Base-by-base conservation (phyloP, 2,888 invertebrate species). In the Hypolimnas misippus region DNA sequence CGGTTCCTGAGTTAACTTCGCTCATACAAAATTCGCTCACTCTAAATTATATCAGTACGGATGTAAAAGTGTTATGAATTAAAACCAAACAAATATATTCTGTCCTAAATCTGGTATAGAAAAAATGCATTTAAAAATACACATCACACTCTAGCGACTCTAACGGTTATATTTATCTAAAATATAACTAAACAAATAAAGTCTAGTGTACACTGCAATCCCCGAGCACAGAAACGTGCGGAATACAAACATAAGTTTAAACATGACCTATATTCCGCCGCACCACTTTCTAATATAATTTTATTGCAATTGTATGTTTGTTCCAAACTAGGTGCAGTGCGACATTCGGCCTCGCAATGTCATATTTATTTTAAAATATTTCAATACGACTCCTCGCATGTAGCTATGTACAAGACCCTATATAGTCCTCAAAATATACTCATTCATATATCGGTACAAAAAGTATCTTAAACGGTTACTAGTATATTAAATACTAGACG, bases 251-350 rank as follows among this genome's bases (percentile, higher is more conserved):
- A n/a, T 2, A 2, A 21, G 21, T 8, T 14, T 49, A 49, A 49
- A 29, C 25, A 14, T 14, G 29, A 25, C 7, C 7, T 14, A 49
- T 29, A 7, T 10, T 12, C 49, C n/a, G n/a, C 14, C 25, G 14
- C 29, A 21, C 33, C 33, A 46, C 10, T 44, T 40, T 54, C 38
- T 54, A 25, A 40, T 44, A 33, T 55, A n/a, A 55, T 35, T 33
- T 46, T 46, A 46, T 56, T 46, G 31, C 19, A n/a, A 44, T 46
- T 56, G 56, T 19, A 19, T 29, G n/a, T 2, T 46, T 56, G 56
- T 33, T 31, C 4, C 33, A 21, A 40, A 25, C 54, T 54, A 54
- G 16, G 44, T 46, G 44, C 33, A 33, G 12, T 56, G 46, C 56
- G 46, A 33, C 33, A 21, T 46, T 46, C 21, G n/a, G 56, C 33